A percentile compares a stretch with the other conserved stretches of the same genome.
Conservation (phyloP, 1,140 invertebrate species). For the Lordiphosa clarofinis region DNA sequence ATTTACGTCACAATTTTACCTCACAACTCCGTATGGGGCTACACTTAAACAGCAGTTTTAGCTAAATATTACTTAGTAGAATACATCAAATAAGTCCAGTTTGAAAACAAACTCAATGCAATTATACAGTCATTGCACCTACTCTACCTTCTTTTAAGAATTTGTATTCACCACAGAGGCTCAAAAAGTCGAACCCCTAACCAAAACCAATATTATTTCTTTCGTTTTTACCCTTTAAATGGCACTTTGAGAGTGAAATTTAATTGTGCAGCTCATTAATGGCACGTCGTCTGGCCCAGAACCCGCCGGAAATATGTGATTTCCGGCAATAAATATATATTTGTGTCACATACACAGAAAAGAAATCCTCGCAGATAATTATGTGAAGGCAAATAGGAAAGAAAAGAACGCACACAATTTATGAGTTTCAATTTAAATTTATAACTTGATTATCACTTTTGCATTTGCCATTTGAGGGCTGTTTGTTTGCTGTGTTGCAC, state of each 20-base stretch:
- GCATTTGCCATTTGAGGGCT: conserved; percentile 17
- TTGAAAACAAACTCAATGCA: too few species aligned
- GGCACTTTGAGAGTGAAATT: conserved; percentile 60
- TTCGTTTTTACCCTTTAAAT: conserved; percentile 38
- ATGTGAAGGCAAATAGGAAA: conserved; percentile 12
- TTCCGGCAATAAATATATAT: conserved; percentile 68
- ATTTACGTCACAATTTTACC: too few species aligned
- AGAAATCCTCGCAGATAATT: conserved; percentile 25
- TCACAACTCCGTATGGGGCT: too few species aligned
- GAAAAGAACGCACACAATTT: conserved; percentile 20
- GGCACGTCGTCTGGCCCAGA: conserved; percentile 35
- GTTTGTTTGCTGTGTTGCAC: background rate
- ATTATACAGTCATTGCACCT: too few species aligned
- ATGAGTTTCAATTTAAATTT: conserved; percentile 52
- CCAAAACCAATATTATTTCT: background rate
- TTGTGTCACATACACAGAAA: conserved; percentile 24
- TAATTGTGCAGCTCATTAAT: conserved; percentile 74
- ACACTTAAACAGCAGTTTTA: too few species aligned
- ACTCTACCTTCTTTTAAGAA: too few species aligned
- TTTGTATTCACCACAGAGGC: background rate
- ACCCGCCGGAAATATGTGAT: conserved; percentile 66
- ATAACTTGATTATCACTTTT: conserved; percentile 57
- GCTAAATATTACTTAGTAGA: too few species aligned
- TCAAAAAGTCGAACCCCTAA: background rate
- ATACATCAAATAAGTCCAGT: too few species aligned